Evolutionary conservation across 1,140 invertebrate genomes (phyloP).

Genomic region (Lepidurus couesii): DNA sequence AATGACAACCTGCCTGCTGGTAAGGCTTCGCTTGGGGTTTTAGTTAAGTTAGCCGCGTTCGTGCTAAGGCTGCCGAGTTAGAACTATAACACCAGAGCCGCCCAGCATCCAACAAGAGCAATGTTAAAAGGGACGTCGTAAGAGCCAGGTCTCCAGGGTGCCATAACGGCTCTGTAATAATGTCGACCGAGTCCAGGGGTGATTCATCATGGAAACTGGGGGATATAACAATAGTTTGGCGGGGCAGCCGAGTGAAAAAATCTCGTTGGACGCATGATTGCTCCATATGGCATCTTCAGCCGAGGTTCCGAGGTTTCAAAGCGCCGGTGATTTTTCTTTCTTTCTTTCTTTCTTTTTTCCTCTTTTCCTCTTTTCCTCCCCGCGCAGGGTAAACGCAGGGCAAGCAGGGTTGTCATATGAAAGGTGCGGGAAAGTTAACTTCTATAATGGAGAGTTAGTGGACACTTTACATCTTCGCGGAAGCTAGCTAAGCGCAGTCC

Average conservation of each 20-base stretch:
- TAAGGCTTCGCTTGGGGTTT: no score
- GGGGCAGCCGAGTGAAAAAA: neutral
- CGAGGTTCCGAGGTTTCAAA: no score
- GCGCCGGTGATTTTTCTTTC: neutral
- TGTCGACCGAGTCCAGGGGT: neutral
- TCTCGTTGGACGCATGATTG: constrained; percentile 7
- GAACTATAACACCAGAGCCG: no score
- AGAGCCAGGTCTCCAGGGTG: constrained; percentile 14
- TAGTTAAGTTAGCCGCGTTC: no score
- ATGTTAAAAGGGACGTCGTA: neutral
- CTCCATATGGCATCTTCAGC: neutral
- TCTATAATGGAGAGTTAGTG: neutral
- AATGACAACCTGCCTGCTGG: no score
- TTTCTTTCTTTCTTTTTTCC: neutral
- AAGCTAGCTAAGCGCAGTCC: neutral
- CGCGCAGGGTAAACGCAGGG: neutral
- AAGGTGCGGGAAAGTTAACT: neutral
- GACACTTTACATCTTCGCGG: neutral
- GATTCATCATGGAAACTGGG: constrained; percentile 11
- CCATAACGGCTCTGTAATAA: constrained; percentile 19
- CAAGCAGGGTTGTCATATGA: no score
- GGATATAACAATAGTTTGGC: neutral
- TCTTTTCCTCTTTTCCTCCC: neutral
- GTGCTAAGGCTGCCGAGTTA: no score
- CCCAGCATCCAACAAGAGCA: neutral